A percentile compares a stretch with the other conserved stretches of the same genome.
Conservation (phyloP, 2,113 vertebrate species). For the Lycaon pictus region DNA sequence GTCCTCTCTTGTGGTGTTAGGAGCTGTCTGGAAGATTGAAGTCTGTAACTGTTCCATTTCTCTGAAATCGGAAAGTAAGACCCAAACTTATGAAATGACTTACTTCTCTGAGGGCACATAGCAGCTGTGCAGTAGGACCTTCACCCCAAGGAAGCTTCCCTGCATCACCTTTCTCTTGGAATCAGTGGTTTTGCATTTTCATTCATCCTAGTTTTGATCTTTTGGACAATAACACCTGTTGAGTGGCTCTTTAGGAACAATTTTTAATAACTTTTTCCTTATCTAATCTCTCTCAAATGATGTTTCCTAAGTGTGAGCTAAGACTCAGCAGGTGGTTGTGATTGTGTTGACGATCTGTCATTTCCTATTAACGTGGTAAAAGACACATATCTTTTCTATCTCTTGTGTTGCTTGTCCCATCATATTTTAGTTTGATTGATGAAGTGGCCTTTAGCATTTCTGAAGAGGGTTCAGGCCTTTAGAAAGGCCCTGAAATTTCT, state of each 20-base stretch:
- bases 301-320: constrained; percentile 25
- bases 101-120: not conserved
- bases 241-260: constrained; percentile 41
- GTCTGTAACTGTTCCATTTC: not conserved
- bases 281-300: constrained; percentile 47
- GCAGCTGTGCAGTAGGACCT: not conserved
- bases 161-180: constrained; percentile 12
- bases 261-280: constrained; percentile 56
- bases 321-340: not conserved
- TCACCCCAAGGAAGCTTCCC: not conserved
- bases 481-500: not conserved
- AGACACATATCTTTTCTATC: not conserved
- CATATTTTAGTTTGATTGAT: constrained; percentile 32
- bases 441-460: not conserved
- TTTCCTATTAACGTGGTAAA: not conserved
- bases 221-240: constrained; percentile 22
- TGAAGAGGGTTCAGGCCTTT: not conserved
- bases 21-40: not conserved
- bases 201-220: constrained; percentile 46
- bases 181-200: constrained; percentile 22
- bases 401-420: not conserved
- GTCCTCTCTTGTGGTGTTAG: not conserved
- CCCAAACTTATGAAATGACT: not conserved
- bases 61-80: constrained; percentile 24
- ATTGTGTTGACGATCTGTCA: not conserved